Percentiles rank a stretch among this genome's conserved stretches.
Evolutionary conservation across 2,113 vertebrate species (phyloP).

Genomic region (Cottus gobio): DNA sequence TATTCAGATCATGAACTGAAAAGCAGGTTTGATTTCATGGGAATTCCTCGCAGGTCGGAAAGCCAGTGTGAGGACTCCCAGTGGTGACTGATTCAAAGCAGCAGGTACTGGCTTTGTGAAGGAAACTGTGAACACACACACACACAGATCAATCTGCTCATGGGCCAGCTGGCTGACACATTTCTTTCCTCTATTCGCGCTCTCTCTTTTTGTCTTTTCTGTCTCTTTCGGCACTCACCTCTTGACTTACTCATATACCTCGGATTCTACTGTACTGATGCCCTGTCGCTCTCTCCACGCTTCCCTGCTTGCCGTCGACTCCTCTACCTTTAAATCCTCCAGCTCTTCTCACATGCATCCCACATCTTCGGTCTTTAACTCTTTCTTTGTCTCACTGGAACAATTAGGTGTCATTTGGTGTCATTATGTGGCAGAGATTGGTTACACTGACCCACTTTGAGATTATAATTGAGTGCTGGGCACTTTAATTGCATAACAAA

Average conservation of each 20-base stretch:
- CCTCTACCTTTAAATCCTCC: background rate
- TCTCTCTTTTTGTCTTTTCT: background rate
- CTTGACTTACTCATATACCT: background rate
- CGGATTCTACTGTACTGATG: background rate
- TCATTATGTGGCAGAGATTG: constrained; percentile 27
- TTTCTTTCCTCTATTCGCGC: background rate
- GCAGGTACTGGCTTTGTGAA: constrained; percentile 23
- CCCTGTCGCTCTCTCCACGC: background rate
- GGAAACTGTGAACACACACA: constrained; percentile 38
- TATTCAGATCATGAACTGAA: constrained; percentile 1
- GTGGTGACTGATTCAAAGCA: constrained; percentile 29
- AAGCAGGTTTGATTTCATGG: background rate
- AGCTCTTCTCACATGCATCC: background rate
- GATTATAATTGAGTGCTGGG: constrained; percentile 27
- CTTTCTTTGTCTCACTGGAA: background rate
- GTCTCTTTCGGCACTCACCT: background rate
- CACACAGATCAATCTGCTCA: constrained; percentile 35
- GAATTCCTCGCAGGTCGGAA: constrained; percentile 10
- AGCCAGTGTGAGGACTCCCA: constrained; percentile 24
- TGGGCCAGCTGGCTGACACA: constrained; percentile 9
- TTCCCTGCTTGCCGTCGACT: background rate
- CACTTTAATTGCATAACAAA: constrained; percentile 6
- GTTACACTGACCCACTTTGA: constrained; percentile 7
- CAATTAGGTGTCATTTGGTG: background rate
- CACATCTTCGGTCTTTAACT: background rate